Evolutionary conservation across 1,140 invertebrate species (phyloP).

Genomic region (Caerostris extrusa): DNA sequence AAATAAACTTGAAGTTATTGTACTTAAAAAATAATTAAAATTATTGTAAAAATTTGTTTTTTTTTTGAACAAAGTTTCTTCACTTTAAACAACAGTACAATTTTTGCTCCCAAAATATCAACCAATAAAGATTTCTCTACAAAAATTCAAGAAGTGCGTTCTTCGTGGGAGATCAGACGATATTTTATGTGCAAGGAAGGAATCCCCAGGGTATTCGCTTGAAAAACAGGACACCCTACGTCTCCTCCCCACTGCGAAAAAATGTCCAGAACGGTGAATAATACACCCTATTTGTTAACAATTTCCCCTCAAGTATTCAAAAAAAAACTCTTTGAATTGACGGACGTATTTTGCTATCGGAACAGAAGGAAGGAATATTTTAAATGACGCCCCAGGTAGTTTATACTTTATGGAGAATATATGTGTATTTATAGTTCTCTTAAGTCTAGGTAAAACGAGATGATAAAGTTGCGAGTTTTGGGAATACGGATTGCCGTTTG

Average conservation of each 20-base stretch:
- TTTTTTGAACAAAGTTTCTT: too few species aligned
- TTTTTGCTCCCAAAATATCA: too few species aligned
- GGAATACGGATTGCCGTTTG: not conserved
- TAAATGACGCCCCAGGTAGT: not conserved
- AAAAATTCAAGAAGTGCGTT: not conserved
- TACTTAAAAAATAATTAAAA: too few species aligned
- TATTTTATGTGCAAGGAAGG: not conserved
- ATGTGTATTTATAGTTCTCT: not conserved
- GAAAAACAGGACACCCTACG: not conserved
- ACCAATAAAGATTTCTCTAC: too few species aligned
- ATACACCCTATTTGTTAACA: slow-evolving; percentile 2
- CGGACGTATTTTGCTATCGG: not conserved
- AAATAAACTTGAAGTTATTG: too few species aligned
- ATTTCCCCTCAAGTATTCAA: not conserved
- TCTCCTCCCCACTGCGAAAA: not conserved
- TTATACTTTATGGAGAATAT: not conserved
- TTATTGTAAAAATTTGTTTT: too few species aligned
- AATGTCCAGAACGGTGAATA: not conserved
- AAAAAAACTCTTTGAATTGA: not conserved
- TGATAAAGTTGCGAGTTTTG: not conserved
- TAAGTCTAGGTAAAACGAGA: not conserved
- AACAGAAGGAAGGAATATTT: not conserved
- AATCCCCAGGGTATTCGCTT: not conserved
- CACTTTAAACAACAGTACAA: too few species aligned
- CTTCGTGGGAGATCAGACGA: not conserved